Percentiles rank a stretch among this genome's conserved stretches.
Conservation (phyloP, 2,797 vertebrate species). For the Pantherophis vulpinus region DNA sequence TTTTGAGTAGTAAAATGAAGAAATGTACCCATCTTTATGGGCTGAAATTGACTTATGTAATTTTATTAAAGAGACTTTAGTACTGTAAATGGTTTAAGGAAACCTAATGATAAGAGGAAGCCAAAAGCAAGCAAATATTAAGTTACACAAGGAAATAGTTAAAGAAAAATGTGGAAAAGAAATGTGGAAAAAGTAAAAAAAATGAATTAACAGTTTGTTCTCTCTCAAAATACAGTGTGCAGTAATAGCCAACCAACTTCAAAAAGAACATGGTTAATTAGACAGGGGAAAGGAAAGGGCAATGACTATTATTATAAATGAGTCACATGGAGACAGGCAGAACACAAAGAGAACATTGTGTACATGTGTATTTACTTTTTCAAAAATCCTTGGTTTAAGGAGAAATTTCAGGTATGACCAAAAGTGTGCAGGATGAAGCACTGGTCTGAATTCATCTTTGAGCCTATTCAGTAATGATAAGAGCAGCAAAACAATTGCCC, state of each 20-base stretch:
- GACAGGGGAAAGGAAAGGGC: constrained; percentile 4
- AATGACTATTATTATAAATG: constrained; percentile 1
- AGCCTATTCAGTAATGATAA: neutral
- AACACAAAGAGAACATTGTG: neutral
- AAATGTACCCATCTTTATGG: neutral
- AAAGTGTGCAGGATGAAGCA: neutral
- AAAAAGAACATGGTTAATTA: constrained; percentile 34
- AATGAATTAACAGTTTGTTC: constrained; percentile 21
- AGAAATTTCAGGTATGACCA: neutral
- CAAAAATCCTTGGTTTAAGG: neutral
- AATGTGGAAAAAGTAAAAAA: neutral
- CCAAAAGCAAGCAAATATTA: constrained; percentile 19
- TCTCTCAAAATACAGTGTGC: constrained; percentile 18
- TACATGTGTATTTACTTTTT: neutral
- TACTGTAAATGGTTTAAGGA: neutral
- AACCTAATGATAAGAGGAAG: constrained; percentile 1
- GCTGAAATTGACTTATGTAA: constrained; percentile 7
- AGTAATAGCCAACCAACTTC: constrained; percentile 18
- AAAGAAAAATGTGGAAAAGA: constrained; percentile 15
- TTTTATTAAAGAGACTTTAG: neutral
- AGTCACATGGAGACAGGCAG: neutral
- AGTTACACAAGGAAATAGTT: constrained; percentile 7
- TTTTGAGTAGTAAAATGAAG: constrained; percentile 14
- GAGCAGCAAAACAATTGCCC: neutral
- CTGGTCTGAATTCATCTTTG: neutral